phyloP scores from a whole-genome alignment of 2,888 invertebrate species.

The Rhamphomyia laevipes region DNA sequence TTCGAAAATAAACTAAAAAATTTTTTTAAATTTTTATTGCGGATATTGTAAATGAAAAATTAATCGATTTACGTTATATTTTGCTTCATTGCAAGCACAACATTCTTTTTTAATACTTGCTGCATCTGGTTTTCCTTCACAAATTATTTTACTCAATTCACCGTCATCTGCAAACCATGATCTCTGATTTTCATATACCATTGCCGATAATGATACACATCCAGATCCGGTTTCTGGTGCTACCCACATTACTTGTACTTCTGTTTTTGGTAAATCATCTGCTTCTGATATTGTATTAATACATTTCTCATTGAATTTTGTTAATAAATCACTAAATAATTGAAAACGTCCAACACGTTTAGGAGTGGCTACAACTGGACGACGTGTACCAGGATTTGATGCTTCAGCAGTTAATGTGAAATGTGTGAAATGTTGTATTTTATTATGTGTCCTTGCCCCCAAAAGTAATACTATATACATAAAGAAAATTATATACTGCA shows the following conservation, averaged over 20 bases:
- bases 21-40: neutral
- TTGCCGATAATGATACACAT: conserved; percentile 80
- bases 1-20: conserved; percentile 62
- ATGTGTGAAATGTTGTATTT: conserved; percentile 63
- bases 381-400: conserved; percentile 22
- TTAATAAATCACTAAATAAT: conserved; percentile 46
- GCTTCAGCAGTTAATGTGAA: conserved; percentile 65
- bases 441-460: conserved; percentile 52
- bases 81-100: conserved; percentile 93
- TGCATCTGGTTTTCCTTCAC: conserved; percentile 55
- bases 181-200: conserved; percentile 67
- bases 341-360: conserved; percentile 58
- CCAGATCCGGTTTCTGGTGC: conserved; percentile 76
- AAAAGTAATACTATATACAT: conserved; percentile 48
- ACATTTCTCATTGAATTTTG: conserved; percentile 66
- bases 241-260: conserved; percentile 84
- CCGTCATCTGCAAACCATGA: conserved; percentile 89
- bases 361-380: conserved; percentile 37
- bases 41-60: neutral
- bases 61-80: conserved; percentile 55
- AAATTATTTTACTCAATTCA: conserved; percentile 63
- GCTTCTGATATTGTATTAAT: conserved; percentile 74
- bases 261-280: conserved; percentile 66
- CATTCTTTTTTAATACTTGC: conserved; percentile 51
- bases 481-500: neutral